Evolutionary conservation across 2,888 invertebrate genomes (phyloP), one percentile per base, ranked within the genome.

Genomic region (Cephus spinipes): DNA sequence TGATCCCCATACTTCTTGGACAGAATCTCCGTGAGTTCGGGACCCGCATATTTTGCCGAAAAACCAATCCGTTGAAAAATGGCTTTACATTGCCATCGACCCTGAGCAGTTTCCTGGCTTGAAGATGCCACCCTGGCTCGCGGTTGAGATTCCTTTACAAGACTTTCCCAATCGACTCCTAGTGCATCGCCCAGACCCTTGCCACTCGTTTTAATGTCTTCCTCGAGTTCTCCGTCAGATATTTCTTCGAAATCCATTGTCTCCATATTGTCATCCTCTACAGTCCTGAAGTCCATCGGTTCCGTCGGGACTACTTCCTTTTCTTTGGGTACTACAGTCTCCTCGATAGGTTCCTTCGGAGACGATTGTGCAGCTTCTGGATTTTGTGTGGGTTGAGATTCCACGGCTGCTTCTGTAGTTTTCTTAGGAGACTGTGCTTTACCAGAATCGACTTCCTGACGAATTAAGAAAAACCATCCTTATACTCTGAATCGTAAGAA

Each of bases 151-250:
- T 97, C 97, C 3, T 96, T 96, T 0, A 97, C 96, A 73, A 98
- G 93, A 89, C 97, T 97, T 15, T 97, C 96, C 98, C 98, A 98
- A 92, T 98, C 98, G 1, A 98, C 98, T n/a, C 98, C 98, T 36
- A 98, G 92, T n/a, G 97, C 97, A 92, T 98, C 98, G 9, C 97
- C 97, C 81, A 98, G 94, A 68, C 96, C 95, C 91, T 93, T 94
- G 83, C 94, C 93, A 87, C 94, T 94, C 23, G 96, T 94, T 86
- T 91, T 91, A 76, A 91, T 89, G 75, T 97, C 96, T 89, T 97
- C 97, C 89, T 97, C 97, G 68, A 97, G 92, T 91, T 97, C 97
- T 76, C 97, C 97, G 90, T 97, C 97, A 30, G 97, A 97, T 87
- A 97, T 97, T 92, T 97, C 97, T 92, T 97, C 97, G 92, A 97